Evolutionary conservation across 2,113 vertebrate genomes (phyloP).

Genomic region (Polyodon spathula): DNA sequence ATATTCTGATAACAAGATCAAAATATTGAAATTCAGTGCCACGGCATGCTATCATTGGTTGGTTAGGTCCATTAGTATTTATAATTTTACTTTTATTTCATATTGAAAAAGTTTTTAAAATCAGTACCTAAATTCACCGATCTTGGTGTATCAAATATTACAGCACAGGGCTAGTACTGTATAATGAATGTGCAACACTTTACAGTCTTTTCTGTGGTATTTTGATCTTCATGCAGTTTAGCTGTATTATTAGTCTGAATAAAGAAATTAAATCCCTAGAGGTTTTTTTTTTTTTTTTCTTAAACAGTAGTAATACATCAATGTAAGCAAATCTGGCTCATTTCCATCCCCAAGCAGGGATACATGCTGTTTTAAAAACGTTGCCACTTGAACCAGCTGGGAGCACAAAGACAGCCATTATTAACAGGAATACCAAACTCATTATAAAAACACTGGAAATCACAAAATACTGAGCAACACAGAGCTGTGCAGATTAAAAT

Average conservation of each 20-base stretch:
- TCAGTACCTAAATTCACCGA: too few species aligned
- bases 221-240: neutral
- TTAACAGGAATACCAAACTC: neutral
- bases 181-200: too few species aligned
- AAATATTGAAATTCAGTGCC: too few species aligned
- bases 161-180: too few species aligned
- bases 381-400: neutral
- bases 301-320: neutral
- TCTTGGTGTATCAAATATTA: too few species aligned
- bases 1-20: neutral
- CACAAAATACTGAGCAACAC: neutral
- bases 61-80: too few species aligned
- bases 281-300: neutral
- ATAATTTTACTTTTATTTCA: too few species aligned
- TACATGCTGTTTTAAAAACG: neutral
- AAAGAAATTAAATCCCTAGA: neutral
- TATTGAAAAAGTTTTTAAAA: too few species aligned
- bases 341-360: neutral
- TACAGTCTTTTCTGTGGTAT: neutral
- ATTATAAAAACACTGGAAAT: neutral
- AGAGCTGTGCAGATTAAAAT: too few species aligned
- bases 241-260: neutral
- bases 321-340: neutral
- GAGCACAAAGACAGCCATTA: neutral
- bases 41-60: too few species aligned